phyloP scores from a whole-genome alignment of 2,888 invertebrate species.

The Acanthosoma haemorrhoidale region DNA sequence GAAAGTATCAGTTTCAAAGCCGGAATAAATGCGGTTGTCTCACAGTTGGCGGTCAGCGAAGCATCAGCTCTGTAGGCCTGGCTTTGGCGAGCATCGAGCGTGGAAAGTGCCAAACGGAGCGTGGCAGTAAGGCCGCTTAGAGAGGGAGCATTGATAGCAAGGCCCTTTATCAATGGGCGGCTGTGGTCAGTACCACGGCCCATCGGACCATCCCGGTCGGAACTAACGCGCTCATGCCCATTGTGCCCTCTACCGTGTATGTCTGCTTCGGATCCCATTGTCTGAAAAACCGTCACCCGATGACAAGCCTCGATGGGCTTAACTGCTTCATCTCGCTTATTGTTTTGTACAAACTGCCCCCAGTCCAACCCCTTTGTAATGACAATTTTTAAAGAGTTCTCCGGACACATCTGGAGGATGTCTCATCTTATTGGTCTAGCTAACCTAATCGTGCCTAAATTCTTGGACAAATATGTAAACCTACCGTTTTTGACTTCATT shows the following conservation, averaged over 20 bases:
- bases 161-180: neutral
- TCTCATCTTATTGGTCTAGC: too few species aligned
- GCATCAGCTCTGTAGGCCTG: too few species aligned
- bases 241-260: constrained; percentile 6
- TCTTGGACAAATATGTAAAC: too few species aligned
- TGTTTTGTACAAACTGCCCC: constrained; percentile 1
- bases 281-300: constrained; percentile 11
- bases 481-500: too few species aligned
- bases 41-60: too few species aligned
- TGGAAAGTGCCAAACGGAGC: neutral
- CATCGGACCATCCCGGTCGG: neutral
- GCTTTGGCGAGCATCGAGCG: too few species aligned
- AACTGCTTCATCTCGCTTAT: neutral
- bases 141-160: neutral
- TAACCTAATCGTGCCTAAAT: too few species aligned
- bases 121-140: neutral
- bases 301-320: neutral
- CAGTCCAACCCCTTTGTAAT: too few species aligned
- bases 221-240: neutral
- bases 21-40: too few species aligned
- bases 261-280: constrained; percentile 5
- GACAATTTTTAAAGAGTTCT: too few species aligned
- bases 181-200: neutral
- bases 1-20: too few species aligned
- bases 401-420: too few species aligned